Percentiles rank a stretch among this genome's conserved stretches.
phyloP scores from a whole-genome alignment of 2,113 vertebrate species.

The Dryoscopus gambensis region DNA sequence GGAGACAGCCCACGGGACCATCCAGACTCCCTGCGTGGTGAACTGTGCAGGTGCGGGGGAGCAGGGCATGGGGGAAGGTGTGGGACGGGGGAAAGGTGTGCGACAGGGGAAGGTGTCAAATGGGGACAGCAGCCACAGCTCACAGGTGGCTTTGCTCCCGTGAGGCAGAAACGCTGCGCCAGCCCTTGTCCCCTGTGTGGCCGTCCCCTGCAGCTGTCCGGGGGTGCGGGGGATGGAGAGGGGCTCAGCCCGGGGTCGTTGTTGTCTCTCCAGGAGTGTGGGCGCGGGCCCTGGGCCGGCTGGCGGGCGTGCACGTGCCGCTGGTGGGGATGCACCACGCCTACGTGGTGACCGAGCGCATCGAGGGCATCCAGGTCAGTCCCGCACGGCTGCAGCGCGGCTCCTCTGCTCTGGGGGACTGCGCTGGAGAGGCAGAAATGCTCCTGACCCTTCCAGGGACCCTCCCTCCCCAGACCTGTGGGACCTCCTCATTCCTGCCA shows the following conservation, averaged over 20 bases:
- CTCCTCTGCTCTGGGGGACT: neutral
- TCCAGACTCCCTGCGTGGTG: conserved; percentile 88
- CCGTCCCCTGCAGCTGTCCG: neutral
- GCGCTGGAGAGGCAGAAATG: neutral
- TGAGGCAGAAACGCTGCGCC: fast-evolving
- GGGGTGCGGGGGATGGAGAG: neutral
- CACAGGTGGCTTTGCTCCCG: fast-evolving
- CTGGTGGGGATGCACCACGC: conserved; percentile 93
- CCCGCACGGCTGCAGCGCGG: fast-evolving
- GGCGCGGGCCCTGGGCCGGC: conserved; percentile 82
- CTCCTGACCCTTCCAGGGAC: too few species aligned
- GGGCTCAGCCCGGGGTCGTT: neutral
- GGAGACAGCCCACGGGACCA: conserved; percentile 81
- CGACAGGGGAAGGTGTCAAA: too few species aligned
- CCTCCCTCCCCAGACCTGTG: fast-evolving
- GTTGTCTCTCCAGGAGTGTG: conserved; percentile 81
- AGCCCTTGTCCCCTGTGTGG: neutral
- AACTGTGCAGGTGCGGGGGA: conserved; percentile 87
- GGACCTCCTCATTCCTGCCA: neutral
- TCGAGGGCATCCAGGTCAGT: conserved; percentile 93
- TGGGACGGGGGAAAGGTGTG: too few species aligned
- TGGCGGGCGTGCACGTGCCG: conserved; percentile 91
- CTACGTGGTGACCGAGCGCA: conserved; percentile 94
- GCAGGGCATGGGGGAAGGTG: fast-evolving
- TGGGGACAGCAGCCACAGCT: fast-evolving